A percentile compares a stretch with the other conserved stretches of the same genome.
These are phyloP conservation scores for Caenorhabditis brenneri DNA, from an alignment of 1,140 invertebrate genomes.

Conservation along the genomic window DNA sequence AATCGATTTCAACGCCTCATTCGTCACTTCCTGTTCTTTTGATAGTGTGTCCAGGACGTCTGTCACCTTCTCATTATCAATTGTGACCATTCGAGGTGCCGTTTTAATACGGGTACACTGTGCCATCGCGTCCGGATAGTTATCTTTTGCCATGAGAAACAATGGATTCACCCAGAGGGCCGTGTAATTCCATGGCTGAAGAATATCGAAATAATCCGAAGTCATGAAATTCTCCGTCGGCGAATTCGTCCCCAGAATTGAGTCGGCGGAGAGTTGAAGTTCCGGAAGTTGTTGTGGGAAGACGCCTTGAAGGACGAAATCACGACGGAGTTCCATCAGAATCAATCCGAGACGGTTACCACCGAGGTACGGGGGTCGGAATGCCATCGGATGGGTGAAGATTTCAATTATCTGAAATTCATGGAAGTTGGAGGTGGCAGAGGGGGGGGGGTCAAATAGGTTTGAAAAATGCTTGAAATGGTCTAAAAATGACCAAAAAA, in stretches of 20 bases:
- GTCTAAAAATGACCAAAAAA: too few relatives aligned
- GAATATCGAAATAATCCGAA: conserved; percentile 61
- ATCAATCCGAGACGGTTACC: conserved; percentile 68
- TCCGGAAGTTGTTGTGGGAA: conserved; percentile 68
- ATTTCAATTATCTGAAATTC: conserved; percentile 63
- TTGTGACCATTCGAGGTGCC: conserved; percentile 50
- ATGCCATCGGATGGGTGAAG: conserved; percentile 64
- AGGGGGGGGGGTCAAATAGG: not conserved
- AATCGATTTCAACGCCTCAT: not conserved
- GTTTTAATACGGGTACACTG: conserved; percentile 22
- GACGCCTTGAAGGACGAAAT: conserved; percentile 68
- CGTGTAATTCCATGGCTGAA: conserved; percentile 58
- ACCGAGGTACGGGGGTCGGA: conserved; percentile 67
- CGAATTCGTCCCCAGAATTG: conserved; percentile 67
- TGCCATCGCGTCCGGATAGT: not conserved
- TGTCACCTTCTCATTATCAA: conserved; percentile 50
- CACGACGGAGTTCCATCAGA: conserved; percentile 68
- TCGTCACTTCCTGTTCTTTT: not conserved
- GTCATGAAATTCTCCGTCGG: conserved; percentile 66
- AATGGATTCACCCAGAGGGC: conserved; percentile 64
- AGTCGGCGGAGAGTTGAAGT: conserved; percentile 59
- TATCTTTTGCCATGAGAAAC: conserved; percentile 50
- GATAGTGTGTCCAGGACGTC: conserved; percentile 27
- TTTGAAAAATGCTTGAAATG: conserved; percentile 16
- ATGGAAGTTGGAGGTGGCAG: too few relatives aligned